Percentiles rank a stretch among this genome's conserved stretches.
Conservation (phyloP, 2,113 vertebrate genomes). For the Podarcis muralis region DNA sequence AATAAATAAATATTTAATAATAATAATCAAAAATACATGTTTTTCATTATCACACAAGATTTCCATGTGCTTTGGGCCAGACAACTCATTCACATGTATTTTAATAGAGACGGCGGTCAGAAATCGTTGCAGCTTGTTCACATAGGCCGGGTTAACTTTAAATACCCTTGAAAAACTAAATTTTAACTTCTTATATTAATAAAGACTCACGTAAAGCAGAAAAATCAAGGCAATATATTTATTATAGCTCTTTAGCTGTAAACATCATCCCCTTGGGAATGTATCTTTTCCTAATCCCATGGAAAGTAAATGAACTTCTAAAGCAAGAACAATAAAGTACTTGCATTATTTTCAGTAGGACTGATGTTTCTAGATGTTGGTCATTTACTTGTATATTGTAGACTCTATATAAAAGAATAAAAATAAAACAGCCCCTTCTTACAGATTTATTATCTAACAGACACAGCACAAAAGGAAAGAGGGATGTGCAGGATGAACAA, state of each 20-base stretch:
- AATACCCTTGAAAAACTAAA: background rate
- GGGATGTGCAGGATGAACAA: background rate
- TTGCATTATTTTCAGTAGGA: background rate
- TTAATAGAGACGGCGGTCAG: background rate
- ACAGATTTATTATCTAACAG: background rate
- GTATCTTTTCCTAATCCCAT: background rate
- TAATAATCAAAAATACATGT: background rate
- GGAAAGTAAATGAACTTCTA: background rate
- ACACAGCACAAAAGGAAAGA: background rate
- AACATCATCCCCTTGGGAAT: background rate
- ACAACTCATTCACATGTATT: background rate
- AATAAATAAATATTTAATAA: too few relatives aligned
- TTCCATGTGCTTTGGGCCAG: background rate
- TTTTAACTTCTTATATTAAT: background rate
- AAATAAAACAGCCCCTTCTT: background rate
- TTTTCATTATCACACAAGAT: background rate
- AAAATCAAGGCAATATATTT: background rate
- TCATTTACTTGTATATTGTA: background rate
- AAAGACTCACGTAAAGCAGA: background rate
- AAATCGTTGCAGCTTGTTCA: background rate
- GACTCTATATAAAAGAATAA: background rate
- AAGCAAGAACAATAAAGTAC: background rate
- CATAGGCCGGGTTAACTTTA: background rate
- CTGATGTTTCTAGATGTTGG: background rate
- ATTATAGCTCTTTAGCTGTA: background rate